Base-by-base conservation (phyloP, 2,888 invertebrate species). In the Nudaria mundana region DNA sequence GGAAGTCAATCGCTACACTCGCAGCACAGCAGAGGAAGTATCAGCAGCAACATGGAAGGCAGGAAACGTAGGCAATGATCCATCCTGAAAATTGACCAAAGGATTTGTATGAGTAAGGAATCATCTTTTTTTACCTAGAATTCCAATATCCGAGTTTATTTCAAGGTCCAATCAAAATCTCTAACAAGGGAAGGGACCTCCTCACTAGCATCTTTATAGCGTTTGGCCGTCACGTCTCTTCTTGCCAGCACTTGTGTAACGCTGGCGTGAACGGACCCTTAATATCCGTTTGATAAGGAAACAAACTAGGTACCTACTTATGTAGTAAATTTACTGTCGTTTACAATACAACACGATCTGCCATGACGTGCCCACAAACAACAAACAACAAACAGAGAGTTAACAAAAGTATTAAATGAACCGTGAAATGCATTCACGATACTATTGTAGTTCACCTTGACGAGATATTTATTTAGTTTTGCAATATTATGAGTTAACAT, bases 11-110 rank as follows among this genome's bases (percentile, higher is more conserved):
- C 45, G 60, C 82, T 79, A 59, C 87, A 87, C 43, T 84, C 80
- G 55, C 83, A 85, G 68, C 80, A 55, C 83, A 85, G 68, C 87
- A 76, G 3, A 84, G 84, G 30, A 81, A 73, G 53, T 84, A 86
- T 63, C 87, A 86, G 48, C 86, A 85, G 56, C 85, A 85, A 45
- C 83, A 84, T 1, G 85, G 82, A 43, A 84, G 82, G 48, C 79
- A 81, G 15, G 83, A 85, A 44, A 84, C 57, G 57, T 78, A 76
- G n/a, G 62, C 85, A 84, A 61, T n/a, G n/a, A n/a, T 87, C 86
- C 87, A 87, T 87, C 22, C 56, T 56, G 56, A 13, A 56, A 56
- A 34, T 28, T 18, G 3, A 15, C 18, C 23, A 13, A 3, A 5
- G 23, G 11, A 11, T 25, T 15, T 5, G 12, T 10, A 5, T 18